Evolutionary conservation across 2,888 invertebrate species (phyloP).

Genomic region (Clostera curtula): DNA sequence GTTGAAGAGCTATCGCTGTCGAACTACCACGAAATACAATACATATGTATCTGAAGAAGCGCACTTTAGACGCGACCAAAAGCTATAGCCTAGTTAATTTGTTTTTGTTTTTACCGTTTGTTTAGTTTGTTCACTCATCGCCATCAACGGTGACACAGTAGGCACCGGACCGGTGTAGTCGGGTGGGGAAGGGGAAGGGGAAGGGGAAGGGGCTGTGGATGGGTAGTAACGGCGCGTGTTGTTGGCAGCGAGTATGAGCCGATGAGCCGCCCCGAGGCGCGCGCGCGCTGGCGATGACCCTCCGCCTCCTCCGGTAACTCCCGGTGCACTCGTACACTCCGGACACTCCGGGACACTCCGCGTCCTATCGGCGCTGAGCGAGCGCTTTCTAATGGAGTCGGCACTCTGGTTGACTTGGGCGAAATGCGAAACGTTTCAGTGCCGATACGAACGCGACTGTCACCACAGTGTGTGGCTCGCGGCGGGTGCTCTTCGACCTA

Average conservation of each 20-base stretch:
- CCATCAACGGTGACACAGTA: conserved; percentile 17
- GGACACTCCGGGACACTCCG: no score
- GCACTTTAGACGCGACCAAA: no score
- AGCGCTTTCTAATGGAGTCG: no score
- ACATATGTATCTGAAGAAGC: no score
- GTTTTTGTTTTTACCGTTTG: conserved; percentile 12
- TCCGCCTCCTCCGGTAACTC: conserved; percentile 48
- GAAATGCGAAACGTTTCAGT: no score
- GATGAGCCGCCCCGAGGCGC: conserved; percentile 45
- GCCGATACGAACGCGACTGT: conserved; percentile 2
- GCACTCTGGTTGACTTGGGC: no score
- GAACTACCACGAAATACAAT: conserved; percentile 4
- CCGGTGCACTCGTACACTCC: no score
- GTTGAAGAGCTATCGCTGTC: conserved; percentile 37
- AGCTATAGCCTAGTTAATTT: no score
- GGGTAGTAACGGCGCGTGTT: conserved; percentile 26
- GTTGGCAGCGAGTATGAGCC: conserved; percentile 62
- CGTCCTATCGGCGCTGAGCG: no score
- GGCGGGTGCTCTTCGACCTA: conserved; percentile 34
- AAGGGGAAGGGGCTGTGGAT: conserved; percentile 14
- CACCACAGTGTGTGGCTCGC: conserved; percentile 17
- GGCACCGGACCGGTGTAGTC: conserved; percentile 1
- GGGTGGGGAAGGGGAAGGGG: no score
- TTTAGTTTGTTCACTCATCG: conserved; percentile 24
- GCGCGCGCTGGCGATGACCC: conserved; percentile 57